phyloP scores from a whole-genome alignment of 35 echinoderm and acorn worm genomes.

The Heliocidaris tuberculata region DNA sequence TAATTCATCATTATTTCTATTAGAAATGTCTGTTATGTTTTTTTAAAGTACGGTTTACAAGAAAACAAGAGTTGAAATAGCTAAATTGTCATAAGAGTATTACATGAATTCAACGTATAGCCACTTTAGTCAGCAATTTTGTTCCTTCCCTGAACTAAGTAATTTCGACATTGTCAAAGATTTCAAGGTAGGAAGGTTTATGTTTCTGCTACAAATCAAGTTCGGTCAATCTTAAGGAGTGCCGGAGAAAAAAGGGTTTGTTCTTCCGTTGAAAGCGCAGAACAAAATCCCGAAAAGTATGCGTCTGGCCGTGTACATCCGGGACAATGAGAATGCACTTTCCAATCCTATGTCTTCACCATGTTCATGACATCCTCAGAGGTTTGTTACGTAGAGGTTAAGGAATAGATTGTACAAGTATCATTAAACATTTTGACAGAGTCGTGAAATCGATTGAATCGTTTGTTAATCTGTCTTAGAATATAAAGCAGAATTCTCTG shows the following conservation, averaged over 20 bases:
- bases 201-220: neutral
- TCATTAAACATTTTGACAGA: too few species aligned
- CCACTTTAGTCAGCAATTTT: neutral
- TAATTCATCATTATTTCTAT: too few species aligned
- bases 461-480: too few species aligned
- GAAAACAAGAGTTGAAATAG: too few species aligned
- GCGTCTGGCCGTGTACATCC: neutral
- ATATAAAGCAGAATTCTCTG: too few species aligned
- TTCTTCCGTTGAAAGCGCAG: neutral
- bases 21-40: too few species aligned
- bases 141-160: neutral
- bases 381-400: too few species aligned
- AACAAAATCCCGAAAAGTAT: neutral
- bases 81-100: too few species aligned
- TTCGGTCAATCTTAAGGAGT: neutral
- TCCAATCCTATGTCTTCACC: neutral
- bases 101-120: neutral
- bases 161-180: neutral
- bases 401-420: too few species aligned
- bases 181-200: neutral
- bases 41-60: too few species aligned
- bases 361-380: neutral
- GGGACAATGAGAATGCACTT: neutral
- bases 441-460: too few species aligned
- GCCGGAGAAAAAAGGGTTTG: neutral